Base-by-base conservation (phyloP, 1,140 invertebrate species). In the Acromyrmex echinatior region DNA sequence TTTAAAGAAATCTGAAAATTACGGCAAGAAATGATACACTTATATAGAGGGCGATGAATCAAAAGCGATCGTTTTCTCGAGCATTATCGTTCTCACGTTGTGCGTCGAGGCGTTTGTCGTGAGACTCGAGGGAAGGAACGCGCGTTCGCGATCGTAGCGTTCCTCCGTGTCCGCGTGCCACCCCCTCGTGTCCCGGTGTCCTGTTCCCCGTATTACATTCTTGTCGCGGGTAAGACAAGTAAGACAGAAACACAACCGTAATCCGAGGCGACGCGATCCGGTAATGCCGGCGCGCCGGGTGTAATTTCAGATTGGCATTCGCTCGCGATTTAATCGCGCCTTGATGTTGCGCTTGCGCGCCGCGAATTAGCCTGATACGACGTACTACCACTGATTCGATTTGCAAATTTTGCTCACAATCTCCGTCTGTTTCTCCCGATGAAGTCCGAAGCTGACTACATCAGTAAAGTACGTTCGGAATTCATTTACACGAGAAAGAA, bases 261-360 rank as follows among this genome's bases (percentile, higher is more conserved):
- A 95, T 89, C 76, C 81, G 92, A 94, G 70, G 89, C 92, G 92
- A 94, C 79, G 87, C 90, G 90, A 94, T 94, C 91, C 91, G 88
- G 92, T 92, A 94, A 93, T 94, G 90, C 92, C 86, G 74, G 76
- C 76, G 86, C 89, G 86, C 77, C 86, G 92, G 88, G 39, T 94
- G 93, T 95, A 95, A 95, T 95, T 95, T 94, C 94, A 95, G 94
- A 95, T 94, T 87, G 91, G 93, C 84, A 93, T 94, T 93, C 90
- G 86, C 58, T 84, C 92, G 89, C 90, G 91, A 92, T 93, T 94
- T 92, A 94, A 94, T 94, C 91, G 90, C 91, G 89, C 87, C 90
- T 90, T 91, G 90, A 86, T 87, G 74, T 90, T 21, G 71, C 74
- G 35, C 74, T 74, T 51, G 14, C 21, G 88, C 70, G 60, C 45